Conservation (phyloP, 1,140 invertebrate genomes). For the Zeugodacus cucurbitae region DNA sequence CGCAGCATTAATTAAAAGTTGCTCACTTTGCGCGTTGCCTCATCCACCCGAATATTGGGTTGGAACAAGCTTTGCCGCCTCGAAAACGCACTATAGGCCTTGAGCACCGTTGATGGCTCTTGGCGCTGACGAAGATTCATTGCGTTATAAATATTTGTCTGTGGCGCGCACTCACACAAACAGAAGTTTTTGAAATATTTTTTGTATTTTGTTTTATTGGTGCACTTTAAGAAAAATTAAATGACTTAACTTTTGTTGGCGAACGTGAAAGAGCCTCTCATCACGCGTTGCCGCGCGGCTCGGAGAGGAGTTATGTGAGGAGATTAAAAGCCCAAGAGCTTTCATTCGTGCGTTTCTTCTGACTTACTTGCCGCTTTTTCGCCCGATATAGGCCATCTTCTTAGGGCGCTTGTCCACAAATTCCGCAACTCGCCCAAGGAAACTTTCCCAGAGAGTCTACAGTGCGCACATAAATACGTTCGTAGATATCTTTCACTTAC, state of each 20-base stretch:
- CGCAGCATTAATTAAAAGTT: conserved; percentile 41
- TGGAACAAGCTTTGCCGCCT: neutral
- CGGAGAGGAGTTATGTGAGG: neutral
- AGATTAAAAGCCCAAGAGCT: no score
- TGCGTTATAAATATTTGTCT: neutral
- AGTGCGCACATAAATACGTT: no score
- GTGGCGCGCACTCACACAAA: neutral
- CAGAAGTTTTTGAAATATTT: neutral
- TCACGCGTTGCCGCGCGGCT: neutral
- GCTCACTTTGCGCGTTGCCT: neutral
- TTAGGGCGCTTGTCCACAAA: neutral
- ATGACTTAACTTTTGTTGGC: conserved; percentile 3
- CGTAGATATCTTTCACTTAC: no score
- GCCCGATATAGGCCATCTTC: neutral
- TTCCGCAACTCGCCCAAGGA: neutral
- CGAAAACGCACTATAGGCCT: neutral
- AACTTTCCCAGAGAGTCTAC: neutral
- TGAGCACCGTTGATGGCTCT: neutral
- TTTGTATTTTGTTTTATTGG: neutral
- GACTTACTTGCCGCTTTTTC: neutral
- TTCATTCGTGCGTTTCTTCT: no score
- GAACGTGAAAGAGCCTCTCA: neutral
- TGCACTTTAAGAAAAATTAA: neutral
- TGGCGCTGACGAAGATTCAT: neutral
- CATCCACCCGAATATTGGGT: neutral